Evolutionary conservation across 2,113 vertebrate genomes (phyloP).

Genomic region (Pedionomus torquatus): DNA sequence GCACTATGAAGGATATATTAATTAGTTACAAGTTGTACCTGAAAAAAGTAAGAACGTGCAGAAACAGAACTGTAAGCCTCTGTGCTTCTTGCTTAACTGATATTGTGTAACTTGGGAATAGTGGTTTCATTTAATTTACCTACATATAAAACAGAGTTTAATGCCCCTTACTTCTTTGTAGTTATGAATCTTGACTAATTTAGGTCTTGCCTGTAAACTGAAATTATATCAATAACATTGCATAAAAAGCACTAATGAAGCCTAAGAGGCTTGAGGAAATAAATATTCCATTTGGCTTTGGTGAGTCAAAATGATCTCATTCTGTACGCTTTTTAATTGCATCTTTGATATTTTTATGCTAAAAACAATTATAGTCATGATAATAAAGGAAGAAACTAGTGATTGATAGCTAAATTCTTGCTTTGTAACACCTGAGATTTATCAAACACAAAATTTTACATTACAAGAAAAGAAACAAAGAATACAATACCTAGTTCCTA

Average conservation of each 20-base stretch:
- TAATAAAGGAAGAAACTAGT: neutral
- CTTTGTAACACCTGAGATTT: neutral
- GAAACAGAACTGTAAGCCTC: neutral
- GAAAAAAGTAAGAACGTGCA: neutral
- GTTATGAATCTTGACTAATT: neutral
- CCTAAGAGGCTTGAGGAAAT: slow-evolving; percentile 5
- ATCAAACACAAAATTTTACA: neutral
- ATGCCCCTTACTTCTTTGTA: neutral
- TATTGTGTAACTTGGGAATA: neutral
- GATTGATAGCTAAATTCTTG: neutral
- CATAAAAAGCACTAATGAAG: neutral
- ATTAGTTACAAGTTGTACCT: neutral
- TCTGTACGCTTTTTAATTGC: neutral
- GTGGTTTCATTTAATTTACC: neutral
- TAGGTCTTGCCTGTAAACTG: neutral
- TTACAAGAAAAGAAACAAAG: neutral
- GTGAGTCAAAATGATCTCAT: neutral
- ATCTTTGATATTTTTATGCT: neutral
- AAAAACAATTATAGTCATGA: neutral
- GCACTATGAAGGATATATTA: neutral
- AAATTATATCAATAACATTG: neutral
- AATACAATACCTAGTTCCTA: neutral
- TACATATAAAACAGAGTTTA: neutral
- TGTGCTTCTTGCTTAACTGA: neutral
- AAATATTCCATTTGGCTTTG: slow-evolving; percentile 6